phyloP scores from a whole-genome alignment of 2,113 vertebrate species.

The Loxodonta africana region DNA sequence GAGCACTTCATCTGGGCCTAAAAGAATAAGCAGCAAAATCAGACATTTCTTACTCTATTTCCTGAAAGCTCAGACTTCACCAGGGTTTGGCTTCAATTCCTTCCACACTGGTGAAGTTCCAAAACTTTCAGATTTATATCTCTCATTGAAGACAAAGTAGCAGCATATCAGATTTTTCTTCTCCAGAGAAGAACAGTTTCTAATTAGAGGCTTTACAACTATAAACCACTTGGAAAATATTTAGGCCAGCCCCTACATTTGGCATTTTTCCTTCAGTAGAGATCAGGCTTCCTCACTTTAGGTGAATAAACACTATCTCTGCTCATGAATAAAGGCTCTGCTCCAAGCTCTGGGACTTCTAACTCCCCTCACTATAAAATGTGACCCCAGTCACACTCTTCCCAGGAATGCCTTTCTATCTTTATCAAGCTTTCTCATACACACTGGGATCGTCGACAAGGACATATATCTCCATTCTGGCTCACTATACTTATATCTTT shows the following conservation, averaged over 20 bases:
- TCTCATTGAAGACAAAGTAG: slow-evolving; percentile 72
- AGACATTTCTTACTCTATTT: slow-evolving; percentile 77
- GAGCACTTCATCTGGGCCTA: neutral
- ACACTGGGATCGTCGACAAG: neutral
- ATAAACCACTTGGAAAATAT: slow-evolving; percentile 63
- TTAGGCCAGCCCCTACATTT: slow-evolving; percentile 38
- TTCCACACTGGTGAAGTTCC: slow-evolving; percentile 57
- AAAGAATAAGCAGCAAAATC: slow-evolving; percentile 62
- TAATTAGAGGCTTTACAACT: slow-evolving; percentile 68
- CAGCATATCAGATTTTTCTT: slow-evolving; percentile 64
- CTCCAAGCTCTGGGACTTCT: slow-evolving; percentile 1
- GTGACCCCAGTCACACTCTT: slow-evolving; percentile 40
- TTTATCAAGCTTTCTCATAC: slow-evolving; percentile 49
- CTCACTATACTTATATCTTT: neutral
- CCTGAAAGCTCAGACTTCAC: slow-evolving; percentile 79
- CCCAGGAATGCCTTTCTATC: slow-evolving; percentile 38
- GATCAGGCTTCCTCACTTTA: neutral
- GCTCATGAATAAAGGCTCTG: neutral
- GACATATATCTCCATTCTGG: slow-evolving; percentile 15
- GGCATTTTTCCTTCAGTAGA: slow-evolving; percentile 55
- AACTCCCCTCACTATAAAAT: slow-evolving; percentile 58
- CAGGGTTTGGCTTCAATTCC: slow-evolving; percentile 60
- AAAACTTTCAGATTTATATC: slow-evolving; percentile 79
- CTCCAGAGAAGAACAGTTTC: slow-evolving; percentile 63
- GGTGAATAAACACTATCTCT: slow-evolving; percentile 52